Conservation (phyloP, 2,113 vertebrate species). For the Plestiodon gilberti region DNA sequence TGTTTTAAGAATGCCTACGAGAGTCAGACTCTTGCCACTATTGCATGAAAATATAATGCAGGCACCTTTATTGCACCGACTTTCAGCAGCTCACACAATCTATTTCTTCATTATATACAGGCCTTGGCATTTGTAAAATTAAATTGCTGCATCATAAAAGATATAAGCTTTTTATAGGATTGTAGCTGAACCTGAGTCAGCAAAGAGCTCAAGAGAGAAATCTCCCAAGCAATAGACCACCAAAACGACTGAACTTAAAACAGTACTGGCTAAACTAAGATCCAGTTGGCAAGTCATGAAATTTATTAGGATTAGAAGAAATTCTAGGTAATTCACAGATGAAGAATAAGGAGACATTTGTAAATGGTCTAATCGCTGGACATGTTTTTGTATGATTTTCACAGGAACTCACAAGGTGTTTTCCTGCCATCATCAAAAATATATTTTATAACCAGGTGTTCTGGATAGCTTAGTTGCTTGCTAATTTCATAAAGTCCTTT, state of each 20-base stretch:
- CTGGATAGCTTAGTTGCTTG: slow-evolving; percentile 8
- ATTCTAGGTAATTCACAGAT: not conserved
- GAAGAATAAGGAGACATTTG: not conserved
- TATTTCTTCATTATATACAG: not conserved
- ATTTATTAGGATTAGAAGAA: not conserved
- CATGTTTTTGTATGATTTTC: not conserved
- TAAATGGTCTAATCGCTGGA: not conserved
- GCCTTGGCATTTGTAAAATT: slow-evolving; percentile 3
- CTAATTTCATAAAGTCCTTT: not conserved
- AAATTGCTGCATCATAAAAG: not conserved
- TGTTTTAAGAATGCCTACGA: not conserved
- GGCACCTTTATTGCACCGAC: not conserved
- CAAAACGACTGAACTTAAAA: not conserved
- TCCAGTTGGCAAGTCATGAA: not conserved
- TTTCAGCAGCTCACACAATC: not conserved
- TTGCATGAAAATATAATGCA: too few species aligned
- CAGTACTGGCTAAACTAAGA: not conserved
- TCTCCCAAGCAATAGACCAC: not conserved
- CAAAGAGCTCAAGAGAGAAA: not conserved
- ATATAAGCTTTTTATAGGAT: not conserved
- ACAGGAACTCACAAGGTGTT: not conserved
- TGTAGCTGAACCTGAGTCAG: not conserved
- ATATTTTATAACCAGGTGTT: slow-evolving; percentile 21
- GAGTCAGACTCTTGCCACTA: not conserved
- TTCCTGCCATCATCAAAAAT: not conserved